Evolutionary conservation across 2,113 vertebrate genomes (phyloP).

Genomic region (Chaetura pelagica): DNA sequence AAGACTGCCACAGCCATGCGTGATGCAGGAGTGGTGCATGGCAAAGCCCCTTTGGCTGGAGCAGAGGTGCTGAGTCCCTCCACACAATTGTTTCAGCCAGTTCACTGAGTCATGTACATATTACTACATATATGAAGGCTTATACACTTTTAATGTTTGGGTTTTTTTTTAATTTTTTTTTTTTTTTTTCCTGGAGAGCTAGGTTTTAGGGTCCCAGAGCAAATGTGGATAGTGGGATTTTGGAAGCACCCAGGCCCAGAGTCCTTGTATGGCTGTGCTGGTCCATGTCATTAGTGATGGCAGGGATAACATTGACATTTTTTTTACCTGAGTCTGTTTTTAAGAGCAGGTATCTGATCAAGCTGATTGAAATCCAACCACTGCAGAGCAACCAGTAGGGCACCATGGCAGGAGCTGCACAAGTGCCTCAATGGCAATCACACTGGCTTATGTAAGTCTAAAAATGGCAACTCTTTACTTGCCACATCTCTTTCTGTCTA

Average conservation of each 20-base stretch:
- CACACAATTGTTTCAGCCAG: not conserved
- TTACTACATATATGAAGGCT: not conserved
- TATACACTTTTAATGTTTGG: not conserved
- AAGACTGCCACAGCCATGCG: fast-evolving
- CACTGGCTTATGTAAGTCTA: constrained; percentile 66
- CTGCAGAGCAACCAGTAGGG: not conserved
- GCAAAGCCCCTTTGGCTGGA: not conserved
- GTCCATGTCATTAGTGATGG: not conserved
- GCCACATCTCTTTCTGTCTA: constrained; percentile 61
- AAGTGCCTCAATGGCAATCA: constrained; percentile 56
- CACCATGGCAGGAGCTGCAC: constrained; percentile 19
- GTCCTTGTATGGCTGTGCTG: not conserved
- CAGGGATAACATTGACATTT: not conserved
- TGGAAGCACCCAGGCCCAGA: not conserved
- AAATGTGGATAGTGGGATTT: not conserved
- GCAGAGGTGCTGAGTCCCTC: not conserved
- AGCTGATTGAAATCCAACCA: not conserved
- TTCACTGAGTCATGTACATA: not conserved
- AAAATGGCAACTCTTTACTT: constrained; percentile 67
- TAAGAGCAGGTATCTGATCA: constrained; percentile 14
- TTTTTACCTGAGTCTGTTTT: not conserved
- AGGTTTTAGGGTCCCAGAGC: not conserved
- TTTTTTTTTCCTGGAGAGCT: not conserved
- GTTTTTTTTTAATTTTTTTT: not conserved
- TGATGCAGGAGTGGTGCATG: not conserved